A percentile compares a stretch with the other conserved stretches of the same genome.
phyloP scores from a whole-genome alignment of 2,113 vertebrate species.

The Podarcis raffonei region DNA sequence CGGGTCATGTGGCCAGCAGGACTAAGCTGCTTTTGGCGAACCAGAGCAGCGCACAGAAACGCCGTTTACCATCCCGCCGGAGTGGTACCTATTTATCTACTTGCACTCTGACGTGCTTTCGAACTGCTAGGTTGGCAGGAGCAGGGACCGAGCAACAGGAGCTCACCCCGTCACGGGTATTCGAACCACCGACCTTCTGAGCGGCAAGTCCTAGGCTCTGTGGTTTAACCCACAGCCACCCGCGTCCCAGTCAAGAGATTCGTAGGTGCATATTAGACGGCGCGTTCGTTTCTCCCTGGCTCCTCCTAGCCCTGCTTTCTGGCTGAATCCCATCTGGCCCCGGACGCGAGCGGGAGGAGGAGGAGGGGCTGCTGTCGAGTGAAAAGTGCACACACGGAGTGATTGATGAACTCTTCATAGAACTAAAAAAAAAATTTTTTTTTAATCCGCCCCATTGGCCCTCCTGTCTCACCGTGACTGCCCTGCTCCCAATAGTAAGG shows the following conservation, averaged over 20 bases:
- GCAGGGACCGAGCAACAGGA: too few species aligned
- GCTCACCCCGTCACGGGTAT: too few species aligned
- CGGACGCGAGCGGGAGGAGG: conserved; percentile 61
- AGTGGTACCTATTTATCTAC: too few species aligned
- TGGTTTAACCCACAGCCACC: too few species aligned
- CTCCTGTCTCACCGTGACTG: conserved; percentile 5
- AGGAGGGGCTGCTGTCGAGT: conserved; percentile 74
- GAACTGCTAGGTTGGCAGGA: too few species aligned
- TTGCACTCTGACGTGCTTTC: too few species aligned
- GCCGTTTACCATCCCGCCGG: too few species aligned
- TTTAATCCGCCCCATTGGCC: neutral
- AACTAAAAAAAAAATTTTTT: conserved; percentile 23
- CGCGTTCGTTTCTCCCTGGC: conserved; percentile 20
- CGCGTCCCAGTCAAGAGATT: neutral
- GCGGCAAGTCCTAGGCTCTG: too few species aligned
- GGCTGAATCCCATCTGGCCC: conserved; percentile 75
- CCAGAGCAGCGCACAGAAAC: too few species aligned
- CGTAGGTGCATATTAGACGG: neutral
- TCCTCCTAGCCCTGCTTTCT: conserved; percentile 56
- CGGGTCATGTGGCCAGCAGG: too few species aligned
- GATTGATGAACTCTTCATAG: conserved; percentile 81
- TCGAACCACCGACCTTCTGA: too few species aligned
- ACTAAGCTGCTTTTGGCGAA: too few species aligned
- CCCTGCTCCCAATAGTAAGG: conserved; percentile 22
- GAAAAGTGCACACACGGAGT: conserved; percentile 72